phyloP scores from a whole-genome alignment of 1,140 invertebrate genomes.

The Meteorus sp. region DNA sequence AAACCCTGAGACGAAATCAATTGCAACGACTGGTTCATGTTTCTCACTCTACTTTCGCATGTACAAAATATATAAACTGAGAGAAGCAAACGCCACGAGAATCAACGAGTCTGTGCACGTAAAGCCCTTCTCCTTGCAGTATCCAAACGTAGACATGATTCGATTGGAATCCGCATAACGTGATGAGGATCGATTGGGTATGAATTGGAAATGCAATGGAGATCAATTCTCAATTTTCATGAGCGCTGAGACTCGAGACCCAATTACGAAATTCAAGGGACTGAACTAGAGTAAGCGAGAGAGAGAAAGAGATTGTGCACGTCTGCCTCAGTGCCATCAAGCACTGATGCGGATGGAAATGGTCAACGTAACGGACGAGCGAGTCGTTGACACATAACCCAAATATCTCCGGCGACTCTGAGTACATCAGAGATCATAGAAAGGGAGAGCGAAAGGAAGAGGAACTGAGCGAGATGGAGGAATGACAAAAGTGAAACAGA shows the following conservation, averaged over 20 bases:
- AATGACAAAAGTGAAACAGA: background rate
- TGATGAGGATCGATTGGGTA: conserved; percentile 16
- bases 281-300: conserved; percentile 13
- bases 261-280: conserved; percentile 34
- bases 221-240: conserved; percentile 4
- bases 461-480: background rate
- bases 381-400: conserved; percentile 27
- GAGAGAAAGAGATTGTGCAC: conserved; percentile 7
- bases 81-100: background rate
- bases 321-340: conserved; percentile 1
- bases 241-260: conserved; percentile 22
- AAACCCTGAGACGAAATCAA: no score
- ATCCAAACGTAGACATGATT: conserved; percentile 18
- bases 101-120: conserved; percentile 9
- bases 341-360: conserved; percentile 17
- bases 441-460: conserved; percentile 4
- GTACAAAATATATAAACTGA: background rate
- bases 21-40: no score
- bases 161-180: conserved; percentile 12
- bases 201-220: conserved; percentile 12
- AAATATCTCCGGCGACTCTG: conserved; percentile 26
- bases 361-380: conserved; percentile 19
- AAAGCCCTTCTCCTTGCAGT: conserved; percentile 7
- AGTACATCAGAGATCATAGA: background rate
- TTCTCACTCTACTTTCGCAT: no score